These are phyloP conservation scores for Laticauda colubrina DNA, from an alignment of 2,113 vertebrate genomes.

Conservation along the genomic window DNA sequence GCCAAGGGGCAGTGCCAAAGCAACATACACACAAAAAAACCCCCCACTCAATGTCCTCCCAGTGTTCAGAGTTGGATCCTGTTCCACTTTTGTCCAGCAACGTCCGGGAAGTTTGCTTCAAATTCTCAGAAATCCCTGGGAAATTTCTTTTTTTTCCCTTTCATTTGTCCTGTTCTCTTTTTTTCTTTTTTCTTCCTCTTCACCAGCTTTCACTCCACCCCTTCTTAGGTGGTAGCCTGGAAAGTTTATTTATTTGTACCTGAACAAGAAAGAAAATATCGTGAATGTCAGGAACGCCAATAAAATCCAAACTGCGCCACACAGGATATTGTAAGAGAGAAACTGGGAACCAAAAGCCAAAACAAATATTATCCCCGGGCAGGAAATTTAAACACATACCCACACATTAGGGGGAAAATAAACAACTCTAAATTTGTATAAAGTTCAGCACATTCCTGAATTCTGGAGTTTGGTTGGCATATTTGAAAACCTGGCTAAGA, in stretches of 20 bases:
- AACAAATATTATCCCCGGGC: slow-evolving; percentile 8
- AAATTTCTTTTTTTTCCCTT: neutral
- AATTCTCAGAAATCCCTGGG: slow-evolving; percentile 16
- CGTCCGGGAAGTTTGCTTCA: neutral
- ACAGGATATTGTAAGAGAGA: neutral
- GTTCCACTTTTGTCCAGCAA: neutral
- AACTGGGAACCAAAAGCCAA: neutral
- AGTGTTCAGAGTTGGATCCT: neutral
- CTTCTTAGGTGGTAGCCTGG: slow-evolving; percentile 6
- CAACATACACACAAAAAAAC: neutral
- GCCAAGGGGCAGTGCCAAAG: slow-evolving; percentile 9
- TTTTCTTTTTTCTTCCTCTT: neutral
- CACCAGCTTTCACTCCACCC: slow-evolving; percentile 14
- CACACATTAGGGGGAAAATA: neutral
- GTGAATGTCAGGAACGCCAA: neutral
- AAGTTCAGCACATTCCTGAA: slow-evolving; percentile 35
- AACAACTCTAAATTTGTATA: neutral
- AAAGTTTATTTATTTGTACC: slow-evolving; percentile 27
- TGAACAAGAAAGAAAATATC: slow-evolving; percentile 12
- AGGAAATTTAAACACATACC: neutral
- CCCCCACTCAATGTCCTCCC: neutral
- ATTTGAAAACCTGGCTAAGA: neutral
- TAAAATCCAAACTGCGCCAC: neutral
- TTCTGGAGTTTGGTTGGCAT: neutral
- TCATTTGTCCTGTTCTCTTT: neutral